These are phyloP conservation scores for Argyra leucocephala DNA, from an alignment of 2,888 invertebrate genomes.

Conservation along the genomic window DNA sequence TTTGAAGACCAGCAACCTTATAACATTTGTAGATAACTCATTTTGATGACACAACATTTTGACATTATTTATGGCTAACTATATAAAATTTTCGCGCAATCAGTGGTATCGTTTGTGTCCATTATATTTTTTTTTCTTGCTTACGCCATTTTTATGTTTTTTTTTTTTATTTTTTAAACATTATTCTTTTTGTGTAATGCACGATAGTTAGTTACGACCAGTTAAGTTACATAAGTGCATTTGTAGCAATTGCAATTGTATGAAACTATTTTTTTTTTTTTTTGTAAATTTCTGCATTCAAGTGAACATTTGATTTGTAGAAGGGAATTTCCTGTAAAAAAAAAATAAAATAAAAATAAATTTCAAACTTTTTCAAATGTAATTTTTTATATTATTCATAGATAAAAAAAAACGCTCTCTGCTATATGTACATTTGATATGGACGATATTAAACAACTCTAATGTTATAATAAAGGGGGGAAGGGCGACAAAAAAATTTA, in stretches of 20 bases:
- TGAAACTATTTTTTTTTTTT: neutral
- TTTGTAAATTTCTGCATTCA: neutral
- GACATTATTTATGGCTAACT: neutral
- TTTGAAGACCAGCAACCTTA: too few species aligned
- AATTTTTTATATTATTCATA: too few species aligned
- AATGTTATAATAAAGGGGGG: too few species aligned
- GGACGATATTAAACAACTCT: too few species aligned
- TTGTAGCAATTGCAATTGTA: neutral
- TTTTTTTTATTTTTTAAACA: neutral
- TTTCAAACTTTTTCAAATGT: too few species aligned
- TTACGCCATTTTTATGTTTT: neutral
- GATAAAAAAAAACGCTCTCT: too few species aligned
- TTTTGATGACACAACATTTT: constrained; percentile 6
- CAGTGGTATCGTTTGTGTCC: neutral
- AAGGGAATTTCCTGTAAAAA: too few species aligned
- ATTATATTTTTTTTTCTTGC: neutral
- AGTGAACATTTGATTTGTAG: too few species aligned
- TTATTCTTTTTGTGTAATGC: neutral
- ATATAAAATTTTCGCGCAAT: constrained; percentile 6
- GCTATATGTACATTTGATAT: too few species aligned
- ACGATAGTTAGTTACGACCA: too few species aligned
- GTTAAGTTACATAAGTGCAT: neutral
- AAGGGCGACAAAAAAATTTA: too few species aligned
- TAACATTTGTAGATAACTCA: neutral
- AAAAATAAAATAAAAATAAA: too few species aligned